Evolutionary conservation across 2,797 vertebrate genomes (phyloP).

Genomic region (Poecilia wingei): DNA sequence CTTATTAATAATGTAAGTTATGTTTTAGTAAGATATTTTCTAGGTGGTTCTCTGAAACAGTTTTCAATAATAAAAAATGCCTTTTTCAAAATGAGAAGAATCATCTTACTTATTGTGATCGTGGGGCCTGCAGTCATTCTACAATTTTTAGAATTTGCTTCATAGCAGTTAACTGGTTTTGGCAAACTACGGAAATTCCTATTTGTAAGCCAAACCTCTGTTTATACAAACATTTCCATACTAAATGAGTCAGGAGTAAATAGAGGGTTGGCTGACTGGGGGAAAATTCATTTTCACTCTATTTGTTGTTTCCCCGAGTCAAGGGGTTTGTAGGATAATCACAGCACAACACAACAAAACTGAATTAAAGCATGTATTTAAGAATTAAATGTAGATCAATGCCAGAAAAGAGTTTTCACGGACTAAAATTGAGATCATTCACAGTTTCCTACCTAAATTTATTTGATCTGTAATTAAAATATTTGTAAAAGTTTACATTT

Average conservation of each 20-base stretch:
- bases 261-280: background rate
- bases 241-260: background rate
- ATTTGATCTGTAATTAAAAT: background rate
- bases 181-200: background rate
- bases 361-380: background rate
- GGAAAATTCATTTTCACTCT: background rate
- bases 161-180: background rate
- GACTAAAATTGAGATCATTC: background rate
- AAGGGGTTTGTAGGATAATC: background rate
- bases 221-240: background rate
- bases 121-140: background rate
- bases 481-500: background rate
- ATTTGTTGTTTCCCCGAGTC: background rate
- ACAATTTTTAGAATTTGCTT: background rate
- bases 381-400: background rate
- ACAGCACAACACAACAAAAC: background rate
- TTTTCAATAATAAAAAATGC: too few relatives aligned
- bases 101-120: too few relatives aligned
- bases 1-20: too few relatives aligned
- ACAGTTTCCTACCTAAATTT: background rate
- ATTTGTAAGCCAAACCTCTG: background rate
- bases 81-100: too few relatives aligned
- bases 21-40: too few relatives aligned
- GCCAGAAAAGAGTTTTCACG: background rate
- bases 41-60: too few relatives aligned